Conservation (phyloP, 1,140 invertebrate genomes). For the Hylyphantes graminicola region DNA sequence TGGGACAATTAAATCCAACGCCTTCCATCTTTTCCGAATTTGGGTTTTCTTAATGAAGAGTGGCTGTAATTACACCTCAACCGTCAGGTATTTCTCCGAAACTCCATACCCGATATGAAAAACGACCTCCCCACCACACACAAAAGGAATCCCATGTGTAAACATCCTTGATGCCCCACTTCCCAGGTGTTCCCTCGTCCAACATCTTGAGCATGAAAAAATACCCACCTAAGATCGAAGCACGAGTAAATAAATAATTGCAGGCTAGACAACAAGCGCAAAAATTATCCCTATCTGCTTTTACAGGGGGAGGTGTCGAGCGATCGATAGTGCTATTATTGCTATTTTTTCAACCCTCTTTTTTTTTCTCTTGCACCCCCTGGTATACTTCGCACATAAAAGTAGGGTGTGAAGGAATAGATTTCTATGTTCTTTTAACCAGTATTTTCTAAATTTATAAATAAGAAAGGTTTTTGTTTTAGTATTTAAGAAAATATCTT, state of each 20-base stretch:
- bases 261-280: constrained; percentile 27
- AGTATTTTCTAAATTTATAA: background rate
- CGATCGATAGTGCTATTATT: constrained; percentile 37
- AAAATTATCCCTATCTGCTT: constrained; percentile 29
- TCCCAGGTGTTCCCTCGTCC: constrained; percentile 22
- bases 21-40: no score
- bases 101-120: no score
- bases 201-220: background rate
- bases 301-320: constrained; percentile 34
- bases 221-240: background rate
- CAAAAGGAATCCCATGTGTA: no score
- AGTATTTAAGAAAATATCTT: no score
- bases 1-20: no score
- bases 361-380: constrained; percentile 13
- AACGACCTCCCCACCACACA: no score
- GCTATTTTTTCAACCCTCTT: constrained; percentile 9
- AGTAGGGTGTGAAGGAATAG: background rate
- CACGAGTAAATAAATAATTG: constrained; percentile 51
- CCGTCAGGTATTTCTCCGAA: no score
- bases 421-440: background rate
- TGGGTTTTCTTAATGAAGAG: no score
- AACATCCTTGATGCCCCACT: background rate
- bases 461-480: background rate
- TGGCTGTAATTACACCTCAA: no score
- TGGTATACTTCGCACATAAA: background rate